Evolutionary conservation across 2,113 vertebrate genomes (phyloP), one percentile per base, ranked within the genome.

Genomic region (Rhinolophus sinicus): DNA sequence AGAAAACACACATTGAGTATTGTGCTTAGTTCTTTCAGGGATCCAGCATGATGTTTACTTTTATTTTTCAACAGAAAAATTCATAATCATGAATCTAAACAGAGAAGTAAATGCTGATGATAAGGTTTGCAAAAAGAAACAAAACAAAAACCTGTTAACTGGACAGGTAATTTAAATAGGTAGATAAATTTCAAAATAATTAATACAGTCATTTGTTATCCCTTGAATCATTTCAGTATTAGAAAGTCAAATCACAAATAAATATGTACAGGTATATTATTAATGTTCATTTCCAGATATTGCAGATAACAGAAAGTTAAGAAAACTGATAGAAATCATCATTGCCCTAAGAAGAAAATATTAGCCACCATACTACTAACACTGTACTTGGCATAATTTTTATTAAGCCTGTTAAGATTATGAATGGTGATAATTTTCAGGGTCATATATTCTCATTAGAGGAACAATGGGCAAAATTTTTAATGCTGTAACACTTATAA

Each of bases 31-130:
- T 96, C 60, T 94, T 93, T 95, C 52, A 94, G 50, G 30, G 30
- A 92, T 38, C 38, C 19, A 88, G 83, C 14, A 67, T 60, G 60
- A 88, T 77, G 30, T 64, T 90, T 92, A 76, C 33, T 94, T 95
- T 93, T 94, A 73, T 35, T 38, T 93, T 91, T 88, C n/a, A 73
- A 86, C 18, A 89, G 70, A 88, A 94, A 8, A 93, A 80, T 86
- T 94, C 30, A 70, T 94, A 93, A 94, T 86, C 24, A 40, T 94
- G 47, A 95, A 81, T 94, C 35, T 82, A 93, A 80, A 88, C 56
- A 92, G n/a, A 78, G 93, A 97, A 95, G 35, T 50, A 96, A 96
- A 93, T 89, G 16, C 14, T 80, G 14, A 73, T 65, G 44, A 73
- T 67, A 38, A 92, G 40, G 12, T 97, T 75, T 77, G 54, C 33